These are phyloP conservation scores for Haemorhous mexicanus DNA, from an alignment of 2,113 vertebrate genomes.

Conservation along the genomic window DNA sequence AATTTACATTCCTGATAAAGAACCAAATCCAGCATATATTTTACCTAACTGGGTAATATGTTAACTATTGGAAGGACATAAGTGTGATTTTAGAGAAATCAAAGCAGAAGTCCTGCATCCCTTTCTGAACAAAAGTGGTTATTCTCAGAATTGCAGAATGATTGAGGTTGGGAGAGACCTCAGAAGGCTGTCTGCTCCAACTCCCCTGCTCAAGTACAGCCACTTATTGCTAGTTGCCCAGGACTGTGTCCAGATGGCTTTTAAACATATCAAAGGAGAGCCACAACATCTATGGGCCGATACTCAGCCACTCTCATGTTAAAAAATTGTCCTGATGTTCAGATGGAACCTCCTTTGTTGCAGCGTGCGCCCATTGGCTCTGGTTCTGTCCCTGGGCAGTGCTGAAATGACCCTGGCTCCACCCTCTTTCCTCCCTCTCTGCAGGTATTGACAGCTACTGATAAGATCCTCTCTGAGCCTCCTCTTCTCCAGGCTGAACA, in stretches of 20 bases:
- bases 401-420: not conserved
- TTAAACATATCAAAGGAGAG: not conserved
- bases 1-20: not conserved
- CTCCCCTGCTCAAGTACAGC: accelerated
- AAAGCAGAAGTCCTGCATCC: not conserved
- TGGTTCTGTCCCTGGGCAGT: not conserved
- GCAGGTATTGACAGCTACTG: not conserved
- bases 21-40: not conserved
- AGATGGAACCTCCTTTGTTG: not conserved
- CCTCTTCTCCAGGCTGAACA: not conserved
- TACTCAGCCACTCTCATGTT: not conserved
- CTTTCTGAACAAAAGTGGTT: not conserved
- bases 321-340: not conserved
- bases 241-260: not conserved
- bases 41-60: not conserved
- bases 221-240: not conserved
- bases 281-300: not conserved
- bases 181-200: not conserved
- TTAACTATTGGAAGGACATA: not conserved
- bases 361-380: not conserved
- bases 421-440: not conserved
- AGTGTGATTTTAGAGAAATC: not conserved
- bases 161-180: not conserved
- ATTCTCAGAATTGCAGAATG: not conserved
- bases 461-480: not conserved